phyloP scores from a whole-genome alignment of 2,888 invertebrate species.

The Agonopterix alstromeriana region DNA sequence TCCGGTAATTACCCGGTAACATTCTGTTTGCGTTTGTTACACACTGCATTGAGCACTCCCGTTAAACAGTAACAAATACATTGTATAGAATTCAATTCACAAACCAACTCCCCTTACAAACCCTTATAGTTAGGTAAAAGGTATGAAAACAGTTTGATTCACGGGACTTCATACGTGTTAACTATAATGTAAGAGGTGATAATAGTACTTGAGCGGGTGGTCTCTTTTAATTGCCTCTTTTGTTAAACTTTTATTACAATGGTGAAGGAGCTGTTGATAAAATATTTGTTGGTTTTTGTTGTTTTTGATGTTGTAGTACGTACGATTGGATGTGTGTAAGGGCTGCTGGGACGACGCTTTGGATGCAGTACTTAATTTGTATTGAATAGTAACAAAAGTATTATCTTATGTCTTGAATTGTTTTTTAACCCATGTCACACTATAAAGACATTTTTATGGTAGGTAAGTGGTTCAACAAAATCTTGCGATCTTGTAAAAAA shows the following conservation, averaged over 20 bases:
- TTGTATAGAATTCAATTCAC: constrained; percentile 27
- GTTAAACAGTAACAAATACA: constrained; percentile 64
- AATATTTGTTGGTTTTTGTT: not conserved
- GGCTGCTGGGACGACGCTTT: too few species aligned
- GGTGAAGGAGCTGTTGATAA: not conserved
- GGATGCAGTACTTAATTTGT: too few species aligned
- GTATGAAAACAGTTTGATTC: too few species aligned
- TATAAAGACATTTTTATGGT: too few species aligned
- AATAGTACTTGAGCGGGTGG: constrained; percentile 42
- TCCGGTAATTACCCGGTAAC: constrained; percentile 52
- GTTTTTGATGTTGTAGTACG: too few species aligned
- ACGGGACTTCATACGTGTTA: too few species aligned
- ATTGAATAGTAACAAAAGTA: too few species aligned
- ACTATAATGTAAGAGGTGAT: constrained; percentile 30
- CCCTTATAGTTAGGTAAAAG: not conserved
- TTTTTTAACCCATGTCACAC: too few species aligned
- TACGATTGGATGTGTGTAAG: too few species aligned
- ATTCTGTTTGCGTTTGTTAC: constrained; percentile 41
- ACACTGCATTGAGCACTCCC: constrained; percentile 30
- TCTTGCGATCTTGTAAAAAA: too few species aligned
- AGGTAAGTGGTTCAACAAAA: too few species aligned
- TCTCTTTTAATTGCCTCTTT: constrained; percentile 41
- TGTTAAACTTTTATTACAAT: constrained; percentile 18
- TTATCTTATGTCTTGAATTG: too few species aligned
- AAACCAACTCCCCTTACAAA: not conserved